Conservation (phyloP, 2,888 invertebrate genomes). For the Tiliacea citrago region DNA sequence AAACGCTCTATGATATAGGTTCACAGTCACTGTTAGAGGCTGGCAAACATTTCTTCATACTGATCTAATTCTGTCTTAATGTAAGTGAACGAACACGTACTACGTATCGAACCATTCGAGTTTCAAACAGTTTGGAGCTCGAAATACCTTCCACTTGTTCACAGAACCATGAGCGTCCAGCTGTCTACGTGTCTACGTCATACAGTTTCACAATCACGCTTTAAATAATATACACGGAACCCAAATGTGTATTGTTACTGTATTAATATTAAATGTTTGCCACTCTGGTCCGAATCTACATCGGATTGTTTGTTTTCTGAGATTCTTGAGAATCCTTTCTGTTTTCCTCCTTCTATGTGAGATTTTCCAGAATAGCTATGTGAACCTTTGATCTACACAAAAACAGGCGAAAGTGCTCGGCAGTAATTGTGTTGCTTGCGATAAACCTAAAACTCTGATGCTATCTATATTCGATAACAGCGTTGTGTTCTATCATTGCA, state of each 20-base stretch:
- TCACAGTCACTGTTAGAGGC: constrained; percentile 1
- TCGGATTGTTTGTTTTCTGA: constrained; percentile 43
- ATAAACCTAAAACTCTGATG: constrained; percentile 46
- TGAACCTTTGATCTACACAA: constrained; percentile 31
- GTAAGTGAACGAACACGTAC: constrained; percentile 47
- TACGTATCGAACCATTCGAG: constrained; percentile 55
- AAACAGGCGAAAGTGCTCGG: constrained; percentile 25
- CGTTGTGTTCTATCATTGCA: constrained; percentile 44
- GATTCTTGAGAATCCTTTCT: constrained; percentile 45
- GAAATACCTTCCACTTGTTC: constrained; percentile 78
- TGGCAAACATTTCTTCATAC: constrained; percentile 47
- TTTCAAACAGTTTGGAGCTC: constrained; percentile 55
- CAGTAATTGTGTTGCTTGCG: constrained; percentile 42
- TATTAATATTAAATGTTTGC: constrained; percentile 43
- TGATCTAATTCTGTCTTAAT: constrained; percentile 48
- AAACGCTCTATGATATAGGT: constrained; percentile 11
- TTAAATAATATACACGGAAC: constrained; percentile 62
- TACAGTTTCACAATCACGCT: constrained; percentile 66
- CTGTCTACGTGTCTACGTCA: constrained; percentile 78
- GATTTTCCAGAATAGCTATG: constrained; percentile 32
- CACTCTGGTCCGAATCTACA: constrained; percentile 28
- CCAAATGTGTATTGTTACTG: constrained; percentile 42
- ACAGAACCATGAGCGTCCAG: constrained; percentile 70
- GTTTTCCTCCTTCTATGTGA: constrained; percentile 31
- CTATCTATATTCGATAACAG: constrained; percentile 47